Percentiles rank a stretch among this genome's conserved stretches.
Evolutionary conservation across 2,113 vertebrate species (phyloP).

Genomic region (Phoenicopterus ruber): DNA sequence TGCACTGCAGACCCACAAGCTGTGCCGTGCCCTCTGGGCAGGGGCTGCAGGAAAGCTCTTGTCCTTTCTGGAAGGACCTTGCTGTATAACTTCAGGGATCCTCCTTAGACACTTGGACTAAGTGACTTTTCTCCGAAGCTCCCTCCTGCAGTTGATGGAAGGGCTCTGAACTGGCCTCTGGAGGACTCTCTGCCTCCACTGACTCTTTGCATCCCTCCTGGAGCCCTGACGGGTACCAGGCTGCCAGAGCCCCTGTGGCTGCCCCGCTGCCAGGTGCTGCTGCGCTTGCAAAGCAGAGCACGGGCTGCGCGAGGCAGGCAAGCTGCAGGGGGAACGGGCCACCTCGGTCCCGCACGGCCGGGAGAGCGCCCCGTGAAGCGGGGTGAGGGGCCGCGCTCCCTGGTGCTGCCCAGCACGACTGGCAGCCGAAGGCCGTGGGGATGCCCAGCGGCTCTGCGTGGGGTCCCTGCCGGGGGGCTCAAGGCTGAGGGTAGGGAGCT

Average conservation of each 20-base stretch:
- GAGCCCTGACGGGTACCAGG: fast-evolving
- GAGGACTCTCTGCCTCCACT: neutral
- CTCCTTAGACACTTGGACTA: neutral
- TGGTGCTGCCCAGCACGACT: neutral
- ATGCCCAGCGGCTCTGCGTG: neutral
- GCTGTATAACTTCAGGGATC: neutral
- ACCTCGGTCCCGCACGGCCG: fast-evolving
- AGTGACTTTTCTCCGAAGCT: neutral
- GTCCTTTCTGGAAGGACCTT: neutral
- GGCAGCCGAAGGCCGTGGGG: neutral
- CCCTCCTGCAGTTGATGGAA: neutral
- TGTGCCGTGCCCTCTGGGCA: neutral
- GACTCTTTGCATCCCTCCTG: neutral
- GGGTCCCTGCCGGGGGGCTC: neutral
- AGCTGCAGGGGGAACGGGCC: neutral
- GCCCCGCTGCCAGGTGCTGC: neutral
- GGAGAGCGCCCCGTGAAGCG: fast-evolving
- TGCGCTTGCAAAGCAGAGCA: neutral
- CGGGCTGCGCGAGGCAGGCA: fast-evolving
- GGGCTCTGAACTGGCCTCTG: neutral
- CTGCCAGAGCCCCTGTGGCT: neutral
- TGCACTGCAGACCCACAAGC: fast-evolving
- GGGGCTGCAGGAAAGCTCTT: neutral
- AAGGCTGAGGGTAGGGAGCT: neutral
- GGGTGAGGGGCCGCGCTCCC: neutral